phyloP scores from a whole-genome alignment of 2,888 invertebrate genomes.

The Hartigia nigra region DNA sequence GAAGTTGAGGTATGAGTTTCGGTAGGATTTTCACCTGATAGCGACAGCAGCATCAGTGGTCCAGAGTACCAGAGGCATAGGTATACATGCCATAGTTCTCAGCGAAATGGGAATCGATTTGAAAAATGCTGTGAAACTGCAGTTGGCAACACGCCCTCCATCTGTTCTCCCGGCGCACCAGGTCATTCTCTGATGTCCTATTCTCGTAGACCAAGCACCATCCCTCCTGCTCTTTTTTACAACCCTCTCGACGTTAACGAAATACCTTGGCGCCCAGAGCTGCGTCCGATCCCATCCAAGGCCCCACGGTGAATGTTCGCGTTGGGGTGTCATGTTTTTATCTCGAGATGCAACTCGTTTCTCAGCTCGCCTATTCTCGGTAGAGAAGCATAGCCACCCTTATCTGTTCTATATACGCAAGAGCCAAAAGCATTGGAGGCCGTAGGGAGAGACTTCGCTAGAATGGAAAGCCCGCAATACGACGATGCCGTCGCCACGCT shows the following conservation, averaged over 20 bases:
- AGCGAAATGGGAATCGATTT: constrained; percentile 57
- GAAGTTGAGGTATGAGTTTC: constrained; percentile 7
- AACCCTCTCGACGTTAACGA: constrained; percentile 13
- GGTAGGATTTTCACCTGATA: constrained; percentile 17
- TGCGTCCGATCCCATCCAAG: constrained; percentile 8
- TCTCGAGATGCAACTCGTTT: background rate
- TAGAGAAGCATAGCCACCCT: background rate
- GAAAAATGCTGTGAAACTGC: constrained; percentile 51
- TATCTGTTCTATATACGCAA: background rate
- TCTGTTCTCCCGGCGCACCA: constrained; percentile 36
- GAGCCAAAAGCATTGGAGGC: background rate
- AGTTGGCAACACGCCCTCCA: constrained; percentile 57
- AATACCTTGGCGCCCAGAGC: constrained; percentile 11
- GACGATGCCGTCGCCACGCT: background rate
- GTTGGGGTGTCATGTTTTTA: background rate
- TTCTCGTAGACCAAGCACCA: background rate
- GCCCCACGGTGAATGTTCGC: background rate
- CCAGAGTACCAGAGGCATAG: constrained; percentile 23
- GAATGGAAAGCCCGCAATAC: constrained; percentile 12
- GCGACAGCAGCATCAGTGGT: constrained; percentile 4
- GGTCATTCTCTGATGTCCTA: constrained; percentile 15
- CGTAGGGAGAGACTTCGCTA: constrained; percentile 15
- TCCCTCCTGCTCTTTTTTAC: background rate
- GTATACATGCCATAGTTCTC: constrained; percentile 33
- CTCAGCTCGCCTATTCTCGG: background rate